Conservation (phyloP, 2,888 invertebrate genomes). For the Muschampia plurimacula region DNA sequence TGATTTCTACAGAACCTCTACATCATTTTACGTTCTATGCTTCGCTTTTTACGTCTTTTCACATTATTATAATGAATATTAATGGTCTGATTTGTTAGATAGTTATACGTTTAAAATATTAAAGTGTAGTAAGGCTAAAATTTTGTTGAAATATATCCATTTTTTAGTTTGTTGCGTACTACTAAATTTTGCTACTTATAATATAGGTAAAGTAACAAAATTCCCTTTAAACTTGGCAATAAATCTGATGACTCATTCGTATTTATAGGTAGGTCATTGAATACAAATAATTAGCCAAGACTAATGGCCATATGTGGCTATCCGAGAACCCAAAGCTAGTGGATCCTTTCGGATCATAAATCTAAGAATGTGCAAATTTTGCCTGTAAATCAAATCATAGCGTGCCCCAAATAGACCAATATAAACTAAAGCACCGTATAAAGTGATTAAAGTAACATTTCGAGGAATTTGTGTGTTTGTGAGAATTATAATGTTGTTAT, state of each 20-base stretch:
- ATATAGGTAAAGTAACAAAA: too few species aligned
- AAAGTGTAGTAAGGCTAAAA: too few species aligned
- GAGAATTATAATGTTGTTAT: constrained; percentile 79
- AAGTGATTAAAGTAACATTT: constrained; percentile 83
- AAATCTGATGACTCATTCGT: too few species aligned
- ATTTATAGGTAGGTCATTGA: not conserved
- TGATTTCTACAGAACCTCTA: not conserved
- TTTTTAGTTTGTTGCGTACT: too few species aligned
- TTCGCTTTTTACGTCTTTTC: too few species aligned
- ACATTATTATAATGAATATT: too few species aligned
- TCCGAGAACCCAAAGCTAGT: not conserved
- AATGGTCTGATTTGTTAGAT: too few species aligned
- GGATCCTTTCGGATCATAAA: constrained; percentile 51
- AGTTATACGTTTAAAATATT: too few species aligned
- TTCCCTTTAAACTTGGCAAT: too few species aligned
- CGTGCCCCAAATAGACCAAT: constrained; percentile 68
- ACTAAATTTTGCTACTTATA: too few species aligned
- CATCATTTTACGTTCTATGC: not conserved
- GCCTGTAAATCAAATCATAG: constrained; percentile 68
- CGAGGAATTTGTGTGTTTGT: constrained; percentile 61
- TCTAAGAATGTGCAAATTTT: constrained; percentile 55
- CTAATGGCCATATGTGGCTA: not conserved
- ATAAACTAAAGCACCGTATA: constrained; percentile 71
- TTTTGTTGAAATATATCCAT: too few species aligned
- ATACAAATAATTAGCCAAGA: not conserved